Base-by-base conservation (phyloP, 2,888 invertebrate species). In the Portevinia maculata region DNA sequence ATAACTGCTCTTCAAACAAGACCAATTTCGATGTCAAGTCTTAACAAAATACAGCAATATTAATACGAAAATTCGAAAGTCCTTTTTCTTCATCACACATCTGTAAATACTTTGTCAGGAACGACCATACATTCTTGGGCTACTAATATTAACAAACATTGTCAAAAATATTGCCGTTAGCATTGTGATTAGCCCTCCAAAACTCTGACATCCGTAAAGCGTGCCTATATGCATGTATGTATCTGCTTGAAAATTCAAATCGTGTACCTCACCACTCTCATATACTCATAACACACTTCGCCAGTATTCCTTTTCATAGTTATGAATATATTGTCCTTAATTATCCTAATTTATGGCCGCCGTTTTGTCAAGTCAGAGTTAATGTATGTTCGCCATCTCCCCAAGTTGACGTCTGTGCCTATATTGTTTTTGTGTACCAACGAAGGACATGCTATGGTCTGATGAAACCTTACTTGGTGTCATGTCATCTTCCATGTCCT, bases 301-400 rank as follows among this genome's bases (percentile, higher is more conserved):
- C 44, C 11, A 34, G 64, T 75, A 64, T 75, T 59, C 41, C 59
- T 52, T 71, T 83, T 76, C 83, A 83, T 83, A 76, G 76, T 83
- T 83, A 83, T 83, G 83, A 83, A 83, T 83, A 83, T 62, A 76
- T 71, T 67, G 83, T 76, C 76, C 83, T 76, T 83, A 83, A 83
- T 83, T 83, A 83, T 70, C 71, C 70, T 76, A 76, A 83, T 83
- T 76, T 83, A 83, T 71, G 76, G 55, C 53, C 70, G 67, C 60
- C 83, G 70, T 83, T 83, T 83, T 83, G 83, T 76, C 76, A 83
- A 76, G 53, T 76, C 53, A 81, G 60, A 30, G 50, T 44, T 41
- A 69, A 57, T 57, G 41, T 37, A 57, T 57, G 64, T 53, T 41
- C 17, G 41, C 50, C 50, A 19, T 28, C 62, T 41, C n/a, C 19